phyloP scores from a whole-genome alignment of 1,140 invertebrate species.

The Euschistus heros region DNA sequence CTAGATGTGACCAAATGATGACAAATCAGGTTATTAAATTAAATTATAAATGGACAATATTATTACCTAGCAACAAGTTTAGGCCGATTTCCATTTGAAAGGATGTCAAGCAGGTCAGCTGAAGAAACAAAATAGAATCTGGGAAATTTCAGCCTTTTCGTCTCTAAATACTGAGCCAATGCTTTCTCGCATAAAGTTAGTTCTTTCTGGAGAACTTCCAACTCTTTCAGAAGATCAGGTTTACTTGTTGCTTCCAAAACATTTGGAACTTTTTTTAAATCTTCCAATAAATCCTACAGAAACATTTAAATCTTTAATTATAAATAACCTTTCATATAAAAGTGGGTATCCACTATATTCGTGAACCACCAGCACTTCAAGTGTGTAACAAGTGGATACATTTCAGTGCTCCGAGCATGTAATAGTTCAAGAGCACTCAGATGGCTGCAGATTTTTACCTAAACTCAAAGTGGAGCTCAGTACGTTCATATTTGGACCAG shows the following conservation, averaged over 20 bases:
- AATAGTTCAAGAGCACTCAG: no score
- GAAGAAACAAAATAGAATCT: conserved; percentile 96
- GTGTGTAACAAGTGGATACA: no score
- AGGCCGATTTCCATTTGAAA: conserved; percentile 92
- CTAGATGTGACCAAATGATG: no score
- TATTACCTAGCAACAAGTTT: conserved; percentile 51
- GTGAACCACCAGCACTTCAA: no score
- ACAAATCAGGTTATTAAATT: no score
- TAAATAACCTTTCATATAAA: neutral
- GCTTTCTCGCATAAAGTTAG: conserved; percentile 93
- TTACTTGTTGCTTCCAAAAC: conserved; percentile 84
- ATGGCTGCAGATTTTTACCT: no score
- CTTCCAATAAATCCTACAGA: conserved; percentile 44
- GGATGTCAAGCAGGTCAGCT: conserved; percentile 88
- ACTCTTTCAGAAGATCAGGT: conserved; percentile 58
- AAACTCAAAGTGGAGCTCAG: no score
- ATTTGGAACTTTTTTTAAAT: conserved; percentile 68
- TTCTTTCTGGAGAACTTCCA: conserved; percentile 75
- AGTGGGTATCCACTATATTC: no score
- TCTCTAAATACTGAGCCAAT: conserved; percentile 91
- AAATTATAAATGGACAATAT: no score
- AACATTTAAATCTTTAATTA: conserved; percentile 14
- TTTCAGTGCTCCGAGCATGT: no score
- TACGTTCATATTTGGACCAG: no score
- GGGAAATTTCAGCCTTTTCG: conserved; percentile 92